Percentiles rank a stretch among this genome's conserved stretches.
phyloP scores from a whole-genome alignment of 2,797 vertebrate genomes.

The Platyrinchus mystaceus region DNA sequence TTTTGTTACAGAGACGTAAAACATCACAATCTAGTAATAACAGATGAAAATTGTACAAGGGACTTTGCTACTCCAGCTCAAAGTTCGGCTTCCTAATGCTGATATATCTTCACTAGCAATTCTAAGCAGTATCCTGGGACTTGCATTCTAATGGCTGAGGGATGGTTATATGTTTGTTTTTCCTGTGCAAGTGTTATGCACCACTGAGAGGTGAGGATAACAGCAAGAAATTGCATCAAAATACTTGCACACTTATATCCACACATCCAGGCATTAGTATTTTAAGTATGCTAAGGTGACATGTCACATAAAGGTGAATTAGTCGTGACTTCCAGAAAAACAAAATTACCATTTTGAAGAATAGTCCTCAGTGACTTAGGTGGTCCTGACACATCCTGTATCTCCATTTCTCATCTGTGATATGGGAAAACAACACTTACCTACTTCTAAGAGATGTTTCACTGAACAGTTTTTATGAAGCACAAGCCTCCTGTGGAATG shows the following conservation, averaged over 20 bases:
- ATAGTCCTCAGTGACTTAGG: not conserved
- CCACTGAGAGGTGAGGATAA: not conserved
- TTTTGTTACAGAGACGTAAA: not conserved
- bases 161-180: not conserved
- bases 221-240: not conserved
- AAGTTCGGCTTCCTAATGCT: not conserved
- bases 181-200: not conserved
- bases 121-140: not conserved
- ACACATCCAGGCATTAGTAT: not conserved
- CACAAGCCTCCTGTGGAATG: slow-evolving; percentile 45
- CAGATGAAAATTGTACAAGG: not conserved
- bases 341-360: not conserved
- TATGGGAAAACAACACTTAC: not conserved
- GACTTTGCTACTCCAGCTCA: not conserved
- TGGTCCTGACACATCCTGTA: not conserved
- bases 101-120: not conserved
- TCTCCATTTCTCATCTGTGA: not conserved
- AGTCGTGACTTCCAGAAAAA: not conserved
- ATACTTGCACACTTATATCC: not conserved
- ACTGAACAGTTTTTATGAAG: slow-evolving; percentile 8
- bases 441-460: slow-evolving; percentile 19
- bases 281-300: not conserved
- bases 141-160: not conserved
- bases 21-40: not conserved
- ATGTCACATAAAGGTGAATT: not conserved